phyloP scores from a whole-genome alignment of 2,888 invertebrate species.

The Ochropacha duplaris region DNA sequence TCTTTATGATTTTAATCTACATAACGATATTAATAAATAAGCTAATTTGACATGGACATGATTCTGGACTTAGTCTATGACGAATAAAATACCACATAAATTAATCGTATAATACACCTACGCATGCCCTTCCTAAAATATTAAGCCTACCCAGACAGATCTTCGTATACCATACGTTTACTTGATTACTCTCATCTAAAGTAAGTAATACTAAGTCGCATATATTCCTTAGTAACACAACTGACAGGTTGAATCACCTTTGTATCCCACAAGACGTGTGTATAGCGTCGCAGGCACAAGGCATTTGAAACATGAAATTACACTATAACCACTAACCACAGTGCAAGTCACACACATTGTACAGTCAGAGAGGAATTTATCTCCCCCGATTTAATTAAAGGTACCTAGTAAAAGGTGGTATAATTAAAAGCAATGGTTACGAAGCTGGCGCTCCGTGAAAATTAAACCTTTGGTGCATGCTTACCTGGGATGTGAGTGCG shows the following conservation, averaged over 20 bases:
- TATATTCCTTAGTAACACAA: not conserved
- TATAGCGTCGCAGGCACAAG: conserved; percentile 3
- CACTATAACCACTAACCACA: conserved; percentile 42
- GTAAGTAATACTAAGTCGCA: not conserved
- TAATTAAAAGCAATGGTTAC: conserved; percentile 44
- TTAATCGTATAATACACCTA: not conserved
- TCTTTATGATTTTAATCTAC: not conserved
- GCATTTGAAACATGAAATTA: conserved; percentile 44
- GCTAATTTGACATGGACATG: no score
- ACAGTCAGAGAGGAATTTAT: conserved; percentile 58
- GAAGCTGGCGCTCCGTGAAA: conserved; percentile 29
- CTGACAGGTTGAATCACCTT: not conserved
- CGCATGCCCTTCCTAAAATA: not conserved
- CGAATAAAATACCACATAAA: not conserved
- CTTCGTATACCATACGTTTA: not conserved
- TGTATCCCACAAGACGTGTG: not conserved
- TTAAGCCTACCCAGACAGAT: not conserved
- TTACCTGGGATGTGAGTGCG: conserved; percentile 23
- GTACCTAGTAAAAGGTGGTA: conserved; percentile 30
- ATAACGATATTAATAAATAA: not conserved
- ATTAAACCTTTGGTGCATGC: conserved; percentile 29
- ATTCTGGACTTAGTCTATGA: no score
- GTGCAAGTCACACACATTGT: conserved; percentile 8
- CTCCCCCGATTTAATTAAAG: conserved; percentile 68
- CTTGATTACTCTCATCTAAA: not conserved